Evolutionary conservation across 2,113 vertebrate species (phyloP).

Genomic region (Equus przewalskii): DNA sequence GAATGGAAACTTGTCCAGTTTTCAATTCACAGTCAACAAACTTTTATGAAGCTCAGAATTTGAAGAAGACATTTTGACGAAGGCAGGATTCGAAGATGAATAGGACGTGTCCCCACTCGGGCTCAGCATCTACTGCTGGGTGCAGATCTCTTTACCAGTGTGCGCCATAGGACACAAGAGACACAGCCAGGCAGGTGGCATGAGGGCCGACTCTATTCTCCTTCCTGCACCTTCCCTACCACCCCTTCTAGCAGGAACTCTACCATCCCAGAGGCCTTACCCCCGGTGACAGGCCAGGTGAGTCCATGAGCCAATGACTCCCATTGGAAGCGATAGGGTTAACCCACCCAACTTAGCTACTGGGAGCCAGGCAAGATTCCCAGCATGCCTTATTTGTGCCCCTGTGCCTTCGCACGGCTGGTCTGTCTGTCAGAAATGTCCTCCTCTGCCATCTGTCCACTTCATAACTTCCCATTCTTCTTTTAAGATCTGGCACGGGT

Average conservation of each 20-base stretch:
- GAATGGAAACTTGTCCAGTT: neutral
- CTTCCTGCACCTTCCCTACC: neutral
- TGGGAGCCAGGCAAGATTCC: neutral
- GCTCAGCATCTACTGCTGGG: too few relatives aligned
- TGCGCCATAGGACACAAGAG: rapidly evolving
- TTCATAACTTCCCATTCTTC: neutral
- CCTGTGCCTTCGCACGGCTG: rapidly evolving
- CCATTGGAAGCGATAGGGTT: rapidly evolving
- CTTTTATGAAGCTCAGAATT: neutral
- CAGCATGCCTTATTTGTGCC: too few relatives aligned
- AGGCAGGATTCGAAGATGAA: neutral
- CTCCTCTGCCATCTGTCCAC: too few relatives aligned
- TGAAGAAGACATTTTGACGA: neutral
- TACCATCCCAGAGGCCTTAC: neutral
- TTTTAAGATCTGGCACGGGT: neutral
- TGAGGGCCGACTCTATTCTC: neutral
- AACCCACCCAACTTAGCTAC: neutral
- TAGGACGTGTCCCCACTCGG: rapidly evolving
- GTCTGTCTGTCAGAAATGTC: neutral
- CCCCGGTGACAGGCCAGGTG: neutral
- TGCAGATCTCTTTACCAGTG: too few relatives aligned
- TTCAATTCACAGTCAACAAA: neutral
- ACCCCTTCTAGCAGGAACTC: neutral
- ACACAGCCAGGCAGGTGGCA: neutral
- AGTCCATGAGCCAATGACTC: neutral